Evolutionary conservation across 2,888 invertebrate species (phyloP).

Genomic region (Eristalis intricaria): DNA sequence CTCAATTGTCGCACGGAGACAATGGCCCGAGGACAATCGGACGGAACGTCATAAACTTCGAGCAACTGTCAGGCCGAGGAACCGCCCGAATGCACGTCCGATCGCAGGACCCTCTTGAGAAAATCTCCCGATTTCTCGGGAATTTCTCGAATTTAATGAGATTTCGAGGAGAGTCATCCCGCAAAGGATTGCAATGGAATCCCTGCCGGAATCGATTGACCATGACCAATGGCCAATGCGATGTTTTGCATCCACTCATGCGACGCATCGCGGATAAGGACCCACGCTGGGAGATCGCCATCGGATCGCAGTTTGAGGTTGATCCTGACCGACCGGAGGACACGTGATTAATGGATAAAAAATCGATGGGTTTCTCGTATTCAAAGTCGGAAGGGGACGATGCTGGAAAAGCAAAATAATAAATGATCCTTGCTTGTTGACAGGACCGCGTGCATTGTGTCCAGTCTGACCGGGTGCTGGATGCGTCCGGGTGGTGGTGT

Average conservation of each 20-base stretch:
- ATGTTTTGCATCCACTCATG: constrained; percentile 21
- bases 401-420: constrained; percentile 14
- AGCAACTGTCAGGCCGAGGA: constrained; percentile 9
- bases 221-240: constrained; percentile 5
- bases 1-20: constrained; percentile 12
- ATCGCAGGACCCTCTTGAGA: not conserved
- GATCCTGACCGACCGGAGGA: constrained; percentile 17
- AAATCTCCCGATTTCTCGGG: constrained; percentile 18
- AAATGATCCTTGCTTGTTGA: constrained; percentile 21
- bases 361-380: constrained; percentile 41
- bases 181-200: constrained; percentile 14
- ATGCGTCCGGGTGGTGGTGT: not conserved
- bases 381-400: not conserved
- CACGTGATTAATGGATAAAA: constrained; percentile 50
- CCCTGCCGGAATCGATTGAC: constrained; percentile 22
- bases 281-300: not conserved
- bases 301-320: constrained; percentile 1
- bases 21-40: constrained; percentile 15
- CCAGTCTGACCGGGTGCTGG: constrained; percentile 25
- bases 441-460: constrained; percentile 24
- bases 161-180: constrained; percentile 12
- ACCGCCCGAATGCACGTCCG: not conserved
- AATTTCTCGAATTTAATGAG: not conserved
- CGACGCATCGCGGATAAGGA: too few species aligned
- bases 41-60: constrained; percentile 44